A percentile compares a stretch with the other conserved stretches of the same genome.
Evolutionary conservation across 2,113 vertebrate species (phyloP).

Genomic region (Elephantulus edwardii): DNA sequence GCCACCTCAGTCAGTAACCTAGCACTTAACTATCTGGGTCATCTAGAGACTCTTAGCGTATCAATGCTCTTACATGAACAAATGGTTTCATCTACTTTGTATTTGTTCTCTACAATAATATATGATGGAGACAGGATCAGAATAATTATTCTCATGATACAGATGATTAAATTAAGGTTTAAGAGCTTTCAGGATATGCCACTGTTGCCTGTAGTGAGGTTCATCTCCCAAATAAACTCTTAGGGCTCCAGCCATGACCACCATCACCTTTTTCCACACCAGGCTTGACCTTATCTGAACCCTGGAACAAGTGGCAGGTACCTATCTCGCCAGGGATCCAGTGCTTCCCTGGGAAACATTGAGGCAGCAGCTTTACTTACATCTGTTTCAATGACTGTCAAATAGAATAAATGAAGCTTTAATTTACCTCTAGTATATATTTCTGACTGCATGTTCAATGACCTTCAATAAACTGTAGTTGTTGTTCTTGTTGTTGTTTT

Average conservation of each 20-base stretch:
- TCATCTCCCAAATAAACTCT: not conserved
- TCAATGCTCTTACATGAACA: not conserved
- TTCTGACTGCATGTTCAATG: conserved; percentile 31
- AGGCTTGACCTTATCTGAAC: too few relatives aligned
- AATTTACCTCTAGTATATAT: conserved; percentile 56
- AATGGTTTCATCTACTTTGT: not conserved
- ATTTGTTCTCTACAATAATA: not conserved
- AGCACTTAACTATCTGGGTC: not conserved
- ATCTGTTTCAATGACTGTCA: conserved; percentile 34
- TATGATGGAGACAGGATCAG: not conserved
- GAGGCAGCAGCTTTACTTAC: conserved; percentile 26
- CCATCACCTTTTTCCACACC: too few relatives aligned
- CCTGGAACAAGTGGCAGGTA: not conserved
- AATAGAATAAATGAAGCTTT: conserved; percentile 64
- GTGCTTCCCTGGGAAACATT: not conserved
- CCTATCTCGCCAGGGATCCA: not conserved
- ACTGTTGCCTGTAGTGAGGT: not conserved
- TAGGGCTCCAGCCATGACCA: not conserved
- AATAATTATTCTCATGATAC: not conserved
- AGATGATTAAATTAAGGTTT: not conserved
- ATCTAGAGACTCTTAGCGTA: not conserved
- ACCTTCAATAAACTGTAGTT: too few relatives aligned
- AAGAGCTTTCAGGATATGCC: not conserved
- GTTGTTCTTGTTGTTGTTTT: too few relatives aligned
- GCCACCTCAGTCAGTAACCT: not conserved